phyloP scores from a whole-genome alignment of 2,113 vertebrate species.

The Scatophagus argus region DNA sequence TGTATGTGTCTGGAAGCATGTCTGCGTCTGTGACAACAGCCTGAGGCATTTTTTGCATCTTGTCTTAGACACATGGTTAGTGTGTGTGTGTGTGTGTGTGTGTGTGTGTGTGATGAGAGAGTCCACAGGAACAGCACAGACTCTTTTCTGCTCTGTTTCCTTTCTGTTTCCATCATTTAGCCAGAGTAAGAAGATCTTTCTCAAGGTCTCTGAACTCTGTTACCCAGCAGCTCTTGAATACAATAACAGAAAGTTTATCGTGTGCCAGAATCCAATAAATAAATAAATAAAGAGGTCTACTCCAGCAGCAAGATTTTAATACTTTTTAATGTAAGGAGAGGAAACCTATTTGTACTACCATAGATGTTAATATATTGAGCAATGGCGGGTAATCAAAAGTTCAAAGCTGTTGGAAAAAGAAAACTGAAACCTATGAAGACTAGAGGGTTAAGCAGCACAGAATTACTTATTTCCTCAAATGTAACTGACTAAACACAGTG shows the following conservation, averaged over 20 bases:
- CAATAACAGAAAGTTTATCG: slow-evolving; percentile 43
- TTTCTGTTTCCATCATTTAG: slow-evolving; percentile 75
- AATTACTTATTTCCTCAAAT: neutral
- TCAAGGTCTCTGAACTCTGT: slow-evolving; percentile 72
- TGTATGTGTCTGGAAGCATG: slow-evolving; percentile 69
- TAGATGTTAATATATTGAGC: neutral
- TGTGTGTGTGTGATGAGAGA: slow-evolving; percentile 19
- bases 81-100: slow-evolving; percentile 32
- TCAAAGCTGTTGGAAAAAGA: neutral
- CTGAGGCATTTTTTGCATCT: slow-evolving; percentile 68
- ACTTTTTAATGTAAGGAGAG: slow-evolving; percentile 4
- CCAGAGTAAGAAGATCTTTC: slow-evolving; percentile 63
- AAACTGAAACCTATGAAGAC: neutral
- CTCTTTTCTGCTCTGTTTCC: slow-evolving; percentile 74
- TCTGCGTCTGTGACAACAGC: slow-evolving; percentile 78
- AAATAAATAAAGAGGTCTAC: slow-evolving; percentile 38
- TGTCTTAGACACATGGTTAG: slow-evolving; percentile 65
- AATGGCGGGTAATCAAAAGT: neutral
- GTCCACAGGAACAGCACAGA: slow-evolving; percentile 31
- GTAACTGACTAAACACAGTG: neutral
- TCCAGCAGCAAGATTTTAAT: neutral
- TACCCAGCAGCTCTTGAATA: slow-evolving; percentile 48
- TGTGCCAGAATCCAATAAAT: slow-evolving; percentile 44
- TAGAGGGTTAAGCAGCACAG: neutral
- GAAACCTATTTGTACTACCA: neutral